These are phyloP conservation scores for Amphilophus citrinellus DNA, from an alignment of 2,113 vertebrate genomes.

Conservation along the genomic window DNA sequence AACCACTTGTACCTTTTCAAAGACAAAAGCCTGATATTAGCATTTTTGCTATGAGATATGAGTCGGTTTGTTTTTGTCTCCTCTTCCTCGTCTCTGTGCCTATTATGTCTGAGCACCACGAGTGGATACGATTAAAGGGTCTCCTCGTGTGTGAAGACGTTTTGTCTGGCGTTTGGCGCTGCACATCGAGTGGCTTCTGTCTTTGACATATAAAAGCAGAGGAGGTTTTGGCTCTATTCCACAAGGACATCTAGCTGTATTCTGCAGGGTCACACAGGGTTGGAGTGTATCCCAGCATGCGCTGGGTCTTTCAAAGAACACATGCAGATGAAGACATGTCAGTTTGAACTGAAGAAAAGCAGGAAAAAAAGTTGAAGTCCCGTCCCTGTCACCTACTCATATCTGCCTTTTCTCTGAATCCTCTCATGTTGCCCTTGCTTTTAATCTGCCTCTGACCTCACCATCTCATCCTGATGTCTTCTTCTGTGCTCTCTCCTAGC, in stretches of 20 bases:
- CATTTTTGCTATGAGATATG: constrained; percentile 56
- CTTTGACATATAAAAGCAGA: constrained; percentile 17
- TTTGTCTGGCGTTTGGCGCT: constrained; percentile 39
- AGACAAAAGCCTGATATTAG: constrained; percentile 64
- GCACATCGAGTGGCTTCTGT: constrained; percentile 32
- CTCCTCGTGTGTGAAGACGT: constrained; percentile 30
- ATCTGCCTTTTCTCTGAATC: neutral
- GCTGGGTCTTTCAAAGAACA: neutral
- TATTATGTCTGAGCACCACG: constrained; percentile 35
- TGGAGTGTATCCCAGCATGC: constrained; percentile 21
- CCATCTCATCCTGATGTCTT: neutral
- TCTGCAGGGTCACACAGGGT: neutral
- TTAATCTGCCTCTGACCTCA: neutral
- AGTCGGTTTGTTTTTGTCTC: constrained; percentile 49
- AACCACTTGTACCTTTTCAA: constrained; percentile 60
- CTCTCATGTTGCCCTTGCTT: neutral
- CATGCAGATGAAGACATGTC: neutral
- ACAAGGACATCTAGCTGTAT: neutral
- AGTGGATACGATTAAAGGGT: constrained; percentile 43
- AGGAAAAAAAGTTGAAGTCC: neutral
- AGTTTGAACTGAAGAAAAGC: neutral
- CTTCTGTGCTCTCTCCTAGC: constrained; percentile 56
- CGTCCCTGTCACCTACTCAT: neutral
- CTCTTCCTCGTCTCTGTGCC: constrained; percentile 22
- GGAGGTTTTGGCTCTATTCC: constrained; percentile 28